Evolutionary conservation across 2,888 invertebrate genomes (phyloP), one percentile per base, ranked within the genome.

Genomic region (Morpho deidamia): DNA sequence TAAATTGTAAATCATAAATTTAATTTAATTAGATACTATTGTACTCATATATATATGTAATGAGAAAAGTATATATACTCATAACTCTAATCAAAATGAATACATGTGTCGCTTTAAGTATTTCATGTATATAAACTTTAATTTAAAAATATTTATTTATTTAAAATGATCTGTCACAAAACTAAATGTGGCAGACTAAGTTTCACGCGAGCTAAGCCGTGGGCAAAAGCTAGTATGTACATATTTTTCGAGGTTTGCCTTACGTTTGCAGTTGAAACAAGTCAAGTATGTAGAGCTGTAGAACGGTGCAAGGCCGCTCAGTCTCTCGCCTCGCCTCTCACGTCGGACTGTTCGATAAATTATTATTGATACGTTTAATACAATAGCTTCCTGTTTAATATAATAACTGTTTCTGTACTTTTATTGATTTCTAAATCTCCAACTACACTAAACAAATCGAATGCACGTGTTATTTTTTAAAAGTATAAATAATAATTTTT

Each of bases 201-300:
- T n/a, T n/a, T n/a, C n/a, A n/a, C n/a, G n/a, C n/a, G n/a, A n/a
- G 2, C 5, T 5, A 23, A 23, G 23, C 23, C 2, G 23, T 23
- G 23, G 23, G 5, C 23, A 23, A 5, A 3, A 23, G 23, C 23
- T 23, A 44, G 11, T 32, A 44, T 7, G 32, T n/a, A 1, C 35
- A 48, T 40, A 54, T 54, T 57, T 47, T 37, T 57, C 34, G 44
- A 7, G 40, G 48, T 45, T 55, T 55, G 48, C 35, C n/a, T 43
- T 42, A 44, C 44, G 44, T 42, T 55, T 42, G 51, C 42, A 55
- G 51, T 47, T 50, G 47, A 33, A 39, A 38, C 47, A 23, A 44
- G 44, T 44, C 58, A 58, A 58, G 57, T 51, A 58, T 56, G 49
- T 56, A 47, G 56, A 55, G 44, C 40, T 42, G 49, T 49, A 37